These are phyloP conservation scores for Lycodopsis pacificus DNA, from an alignment of 2,797 vertebrate species.

Conservation along the genomic window DNA sequence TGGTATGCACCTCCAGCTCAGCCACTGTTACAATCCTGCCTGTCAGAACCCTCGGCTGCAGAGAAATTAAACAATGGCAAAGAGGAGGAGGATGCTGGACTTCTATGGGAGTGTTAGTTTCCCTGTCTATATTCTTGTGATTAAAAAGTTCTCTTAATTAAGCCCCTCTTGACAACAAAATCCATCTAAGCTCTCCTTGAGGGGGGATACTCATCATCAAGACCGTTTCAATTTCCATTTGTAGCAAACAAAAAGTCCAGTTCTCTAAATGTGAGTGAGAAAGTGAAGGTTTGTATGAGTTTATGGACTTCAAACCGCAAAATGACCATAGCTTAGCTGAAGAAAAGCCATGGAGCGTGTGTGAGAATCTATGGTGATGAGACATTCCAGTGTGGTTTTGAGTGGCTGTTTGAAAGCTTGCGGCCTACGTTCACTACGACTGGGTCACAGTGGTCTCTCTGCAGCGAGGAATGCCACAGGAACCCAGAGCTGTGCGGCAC, in stretches of 20 bases:
- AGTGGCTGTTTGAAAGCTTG: constrained; percentile 57
- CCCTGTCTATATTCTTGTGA: constrained; percentile 16
- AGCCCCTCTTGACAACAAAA: constrained; percentile 1
- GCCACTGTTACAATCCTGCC: constrained; percentile 64
- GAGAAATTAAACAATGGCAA: constrained; percentile 44
- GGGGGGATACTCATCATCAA: not conserved
- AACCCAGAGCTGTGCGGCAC: constrained; percentile 73
- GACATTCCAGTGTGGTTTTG: constrained; percentile 82
- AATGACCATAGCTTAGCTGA: constrained; percentile 45
- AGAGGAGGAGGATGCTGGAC: constrained; percentile 46
- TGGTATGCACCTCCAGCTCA: constrained; percentile 74
- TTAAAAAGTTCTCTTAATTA: constrained; percentile 7
- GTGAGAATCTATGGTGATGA: constrained; percentile 69
- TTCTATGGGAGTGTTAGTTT: constrained; percentile 31
- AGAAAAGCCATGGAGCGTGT: constrained; percentile 62
- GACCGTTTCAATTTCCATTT: constrained; percentile 10
- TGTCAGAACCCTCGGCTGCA: constrained; percentile 45
- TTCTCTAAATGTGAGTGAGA: constrained; percentile 31
- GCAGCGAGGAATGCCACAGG: constrained; percentile 74
- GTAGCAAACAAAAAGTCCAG: constrained; percentile 2
- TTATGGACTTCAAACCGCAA: constrained; percentile 50
- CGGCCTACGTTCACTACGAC: constrained; percentile 50
- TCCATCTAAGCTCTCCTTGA: not conserved
- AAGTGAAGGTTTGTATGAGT: constrained; percentile 38
- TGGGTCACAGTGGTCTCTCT: constrained; percentile 63